phyloP scores from a whole-genome alignment of 2,797 vertebrate genomes.

The Hyperoplus immaculatus region DNA sequence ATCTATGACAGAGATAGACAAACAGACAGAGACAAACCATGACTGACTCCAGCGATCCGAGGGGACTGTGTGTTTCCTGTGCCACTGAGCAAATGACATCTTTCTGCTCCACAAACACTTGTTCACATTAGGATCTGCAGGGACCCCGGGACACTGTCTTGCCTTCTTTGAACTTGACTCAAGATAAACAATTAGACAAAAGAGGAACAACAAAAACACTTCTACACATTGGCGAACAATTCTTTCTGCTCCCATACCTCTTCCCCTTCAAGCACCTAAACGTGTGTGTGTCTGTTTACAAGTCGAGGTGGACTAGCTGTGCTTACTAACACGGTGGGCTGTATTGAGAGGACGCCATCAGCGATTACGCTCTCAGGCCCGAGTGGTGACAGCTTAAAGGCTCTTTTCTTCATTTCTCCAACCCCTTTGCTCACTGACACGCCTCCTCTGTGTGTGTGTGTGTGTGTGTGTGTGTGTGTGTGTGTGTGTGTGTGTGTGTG shows the following conservation, averaged over 20 bases:
- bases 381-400: conserved; percentile 75
- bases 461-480: conserved; percentile 44
- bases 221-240: conserved; percentile 32
- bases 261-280: conserved; percentile 38
- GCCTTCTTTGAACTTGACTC: conserved; percentile 37
- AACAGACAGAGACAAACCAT: conserved; percentile 65
- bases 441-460: conserved; percentile 45
- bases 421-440: conserved; percentile 64
- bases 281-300: conserved; percentile 46
- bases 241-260: conserved; percentile 26
- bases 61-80: conserved; percentile 68
- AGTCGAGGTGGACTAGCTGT: conserved; percentile 53
- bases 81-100: conserved; percentile 77
- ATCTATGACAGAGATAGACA: conserved; percentile 62
- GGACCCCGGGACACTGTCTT: conserved; percentile 42
- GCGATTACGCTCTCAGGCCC: conserved; percentile 72
- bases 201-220: conserved; percentile 12
- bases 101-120: conserved; percentile 77
- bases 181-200: conserved; percentile 26
- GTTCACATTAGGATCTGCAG: conserved; percentile 65
- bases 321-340: conserved; percentile 71
- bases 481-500: conserved; percentile 3
- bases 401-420: conserved; percentile 72
- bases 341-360: conserved; percentile 68
- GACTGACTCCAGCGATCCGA: conserved; percentile 57